Conservation (phyloP, 2,113 vertebrate genomes). For the Thamnophis sirtalis region DNA sequence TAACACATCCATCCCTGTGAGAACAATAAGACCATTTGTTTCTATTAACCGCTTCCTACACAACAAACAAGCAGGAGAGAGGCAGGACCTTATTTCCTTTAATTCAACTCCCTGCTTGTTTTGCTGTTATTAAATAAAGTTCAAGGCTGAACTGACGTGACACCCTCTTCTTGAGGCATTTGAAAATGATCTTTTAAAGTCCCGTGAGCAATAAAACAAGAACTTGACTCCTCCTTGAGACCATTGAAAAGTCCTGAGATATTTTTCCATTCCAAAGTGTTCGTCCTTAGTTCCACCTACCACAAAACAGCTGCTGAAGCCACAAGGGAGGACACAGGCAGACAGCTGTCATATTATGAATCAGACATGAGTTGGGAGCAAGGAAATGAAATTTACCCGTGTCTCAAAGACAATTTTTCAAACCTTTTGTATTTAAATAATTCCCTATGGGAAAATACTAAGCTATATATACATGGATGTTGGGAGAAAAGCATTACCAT, state of each 20-base stretch:
- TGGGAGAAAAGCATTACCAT: background rate
- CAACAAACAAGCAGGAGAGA: background rate
- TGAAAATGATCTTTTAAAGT: background rate
- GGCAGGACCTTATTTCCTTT: constrained; percentile 9
- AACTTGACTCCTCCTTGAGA: constrained; percentile 14
- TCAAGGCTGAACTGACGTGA: constrained; percentile 14
- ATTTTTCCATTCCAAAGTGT: constrained; percentile 34
- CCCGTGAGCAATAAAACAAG: background rate
- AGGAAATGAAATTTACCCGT: constrained; percentile 15
- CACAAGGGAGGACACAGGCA: constrained; percentile 49
- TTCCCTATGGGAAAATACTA: background rate
- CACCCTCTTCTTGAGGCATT: background rate
- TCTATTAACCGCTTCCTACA: background rate
- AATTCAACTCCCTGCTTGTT: background rate
- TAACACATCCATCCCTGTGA: background rate
- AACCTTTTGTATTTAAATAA: background rate
- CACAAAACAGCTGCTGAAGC: constrained; percentile 46
- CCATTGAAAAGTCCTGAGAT: background rate
- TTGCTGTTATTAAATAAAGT: background rate
- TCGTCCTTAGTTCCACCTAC: background rate
- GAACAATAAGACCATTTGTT: background rate
- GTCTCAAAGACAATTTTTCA: constrained; percentile 14
- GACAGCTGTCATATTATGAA: constrained; percentile 50
- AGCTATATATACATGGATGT: background rate
- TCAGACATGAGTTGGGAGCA: constrained; percentile 23